Base-by-base conservation (phyloP, 1,140 invertebrate species). In the Drosophila nannoptera region DNA sequence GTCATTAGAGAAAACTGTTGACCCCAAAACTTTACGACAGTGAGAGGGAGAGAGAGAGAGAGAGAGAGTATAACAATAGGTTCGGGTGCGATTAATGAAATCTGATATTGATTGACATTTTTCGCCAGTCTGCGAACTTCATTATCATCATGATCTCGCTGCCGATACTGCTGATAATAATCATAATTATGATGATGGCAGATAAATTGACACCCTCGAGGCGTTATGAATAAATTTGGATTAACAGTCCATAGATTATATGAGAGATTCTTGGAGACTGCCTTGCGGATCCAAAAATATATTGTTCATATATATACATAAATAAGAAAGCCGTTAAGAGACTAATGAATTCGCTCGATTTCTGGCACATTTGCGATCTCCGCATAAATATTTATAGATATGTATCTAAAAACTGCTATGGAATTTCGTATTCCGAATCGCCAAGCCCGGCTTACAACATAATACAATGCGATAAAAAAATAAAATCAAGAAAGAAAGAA, bases 191-290 rank as follows among this genome's bases (percentile, higher is more conserved):
- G 60, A 60, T 81, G 77, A 73, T 81, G 77, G 73, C 69, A 81
- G 61, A 81, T 81, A 83, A 84, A 84, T 76, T 84, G 76, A 83
- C 78, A 78, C 78, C 78, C 80, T 73, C 72, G 62, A 60, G 76
- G 52, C 68, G 75, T 48, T 63, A 33, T 73, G 76, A 73, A 83
- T 83, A 80, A 78, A 84, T 84, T 83, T 78, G 64, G 73, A 69
- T 75, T 65, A 49, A 33, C 60, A 63, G 42, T 49, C 29, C 35
- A 54, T 29, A 11, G 5, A 8, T 29, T 11, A 46, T 46, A 11
- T 5, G 7, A 46, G 16, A 29, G 45, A 46, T 29, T 46, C 45
- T 46, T 5, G 16, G 43, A 46, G 40, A 43, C 40, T n/a, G 7
- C 16, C 22, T 16, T 31, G 6, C 12, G 36, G 45, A 22, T 29